Evolutionary conservation across 2,888 invertebrate genomes (phyloP).

Genomic region (Pyrochroa serraticornis): DNA sequence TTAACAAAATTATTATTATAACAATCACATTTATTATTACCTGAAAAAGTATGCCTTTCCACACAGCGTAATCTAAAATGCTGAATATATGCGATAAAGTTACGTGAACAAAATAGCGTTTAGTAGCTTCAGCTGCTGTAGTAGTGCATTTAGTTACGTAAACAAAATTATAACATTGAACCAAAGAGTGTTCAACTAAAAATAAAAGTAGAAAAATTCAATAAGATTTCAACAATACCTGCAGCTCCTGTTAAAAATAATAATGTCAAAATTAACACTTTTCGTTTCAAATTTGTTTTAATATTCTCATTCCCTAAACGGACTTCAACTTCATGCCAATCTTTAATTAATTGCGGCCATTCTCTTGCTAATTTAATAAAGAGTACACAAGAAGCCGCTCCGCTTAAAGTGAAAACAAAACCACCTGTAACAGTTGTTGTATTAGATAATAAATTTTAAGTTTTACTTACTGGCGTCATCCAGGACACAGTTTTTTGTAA

Average conservation of each 20-base stretch:
- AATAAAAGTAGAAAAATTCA: background rate
- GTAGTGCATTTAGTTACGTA: background rate
- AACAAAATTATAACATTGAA: background rate
- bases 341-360: constrained; percentile 11
- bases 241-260: background rate
- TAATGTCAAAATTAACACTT: background rate
- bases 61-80: constrained; percentile 5
- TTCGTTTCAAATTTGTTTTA: constrained; percentile 1
- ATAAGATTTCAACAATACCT: background rate
- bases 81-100: constrained; percentile 5
- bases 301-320: background rate
- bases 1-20: background rate
- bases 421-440: background rate
- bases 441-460: too few species aligned
- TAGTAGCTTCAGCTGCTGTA: constrained; percentile 4
- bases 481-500: too few species aligned
- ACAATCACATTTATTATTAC: background rate
- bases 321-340: constrained; percentile 12
- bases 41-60: constrained; percentile 16
- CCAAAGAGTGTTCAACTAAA: constrained; percentile 15
- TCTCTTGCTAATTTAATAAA: constrained; percentile 20
- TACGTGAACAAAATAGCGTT: constrained; percentile 4
- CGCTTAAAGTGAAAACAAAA: background rate
- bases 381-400: background rate
- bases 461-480: too few species aligned